Conservation (phyloP, 2,888 invertebrate genomes). For the Diplolepis rosae region DNA sequence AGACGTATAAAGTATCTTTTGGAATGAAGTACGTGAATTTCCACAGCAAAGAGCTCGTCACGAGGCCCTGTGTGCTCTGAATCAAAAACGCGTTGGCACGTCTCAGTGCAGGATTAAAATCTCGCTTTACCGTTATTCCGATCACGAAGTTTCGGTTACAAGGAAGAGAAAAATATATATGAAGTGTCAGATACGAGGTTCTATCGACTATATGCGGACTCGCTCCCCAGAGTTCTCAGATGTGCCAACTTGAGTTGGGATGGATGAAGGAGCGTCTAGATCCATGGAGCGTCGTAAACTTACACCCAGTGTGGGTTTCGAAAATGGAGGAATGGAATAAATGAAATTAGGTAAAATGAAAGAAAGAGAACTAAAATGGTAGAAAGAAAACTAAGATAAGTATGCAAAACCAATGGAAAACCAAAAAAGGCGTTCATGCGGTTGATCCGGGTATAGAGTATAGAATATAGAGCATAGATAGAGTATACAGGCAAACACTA, state of each 20-base stretch:
- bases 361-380: slow-evolving; percentile 8
- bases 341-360: slow-evolving; percentile 35
- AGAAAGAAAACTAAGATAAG: slow-evolving; percentile 33
- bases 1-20: slow-evolving; percentile 20
- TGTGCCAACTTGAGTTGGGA: slow-evolving; percentile 38
- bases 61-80: slow-evolving; percentile 8
- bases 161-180: slow-evolving; percentile 26
- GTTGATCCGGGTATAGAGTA: neutral
- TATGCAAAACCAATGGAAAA: slow-evolving; percentile 32
- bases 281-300: slow-evolving; percentile 43
- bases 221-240: slow-evolving; percentile 18
- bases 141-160: slow-evolving; percentile 49
- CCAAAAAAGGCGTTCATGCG: slow-evolving; percentile 31
- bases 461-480: too few relatives aligned
- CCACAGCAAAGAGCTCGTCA: slow-evolving; percentile 14
- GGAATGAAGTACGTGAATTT: slow-evolving; percentile 15
- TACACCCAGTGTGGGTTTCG: slow-evolving; percentile 31
- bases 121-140: slow-evolving; percentile 45
- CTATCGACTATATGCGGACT: slow-evolving; percentile 17
- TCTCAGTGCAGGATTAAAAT: slow-evolving; percentile 45
- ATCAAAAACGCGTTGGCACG: slow-evolving; percentile 25
- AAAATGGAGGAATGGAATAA: slow-evolving; percentile 34
- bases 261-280: slow-evolving; percentile 44
- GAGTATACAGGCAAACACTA: neutral
- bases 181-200: neutral